Conservation (phyloP, 2,888 invertebrate genomes). For the Stenichneumon culpator region DNA sequence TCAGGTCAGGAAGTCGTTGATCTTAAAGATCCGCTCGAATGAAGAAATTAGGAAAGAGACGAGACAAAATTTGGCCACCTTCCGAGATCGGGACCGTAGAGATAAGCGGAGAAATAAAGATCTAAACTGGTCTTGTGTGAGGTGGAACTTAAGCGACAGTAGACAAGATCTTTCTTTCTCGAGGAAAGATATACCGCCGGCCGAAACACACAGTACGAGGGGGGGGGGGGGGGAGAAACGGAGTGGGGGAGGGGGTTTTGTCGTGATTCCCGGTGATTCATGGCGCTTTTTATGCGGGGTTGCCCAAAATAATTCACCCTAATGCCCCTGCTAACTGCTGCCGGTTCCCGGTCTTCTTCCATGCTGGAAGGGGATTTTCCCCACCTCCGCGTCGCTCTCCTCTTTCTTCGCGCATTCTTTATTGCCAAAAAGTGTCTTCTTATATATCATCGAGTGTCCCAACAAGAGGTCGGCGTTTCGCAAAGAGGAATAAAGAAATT, state of each 20-base stretch:
- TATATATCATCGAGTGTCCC: constrained; percentile 69
- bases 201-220: constrained; percentile 37
- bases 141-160: constrained; percentile 72
- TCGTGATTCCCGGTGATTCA: constrained; percentile 82
- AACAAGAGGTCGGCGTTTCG: constrained; percentile 2
- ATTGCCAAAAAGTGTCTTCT: constrained; percentile 79
- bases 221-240: constrained; percentile 51
- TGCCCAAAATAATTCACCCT: constrained; percentile 84
- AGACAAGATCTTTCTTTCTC: constrained; percentile 75
- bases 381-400: constrained; percentile 9
- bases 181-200: constrained; percentile 48
- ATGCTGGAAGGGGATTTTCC: constrained; percentile 49
- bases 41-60: constrained; percentile 57
- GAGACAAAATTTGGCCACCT: constrained; percentile 41
- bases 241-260: constrained; percentile 62
- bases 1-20: not conserved
- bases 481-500: not conserved
- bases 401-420: constrained; percentile 77
- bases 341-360: constrained; percentile 70
- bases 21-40: constrained; percentile 30
- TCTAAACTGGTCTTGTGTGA: constrained; percentile 72
- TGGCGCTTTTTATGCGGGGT: constrained; percentile 79
- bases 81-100: constrained; percentile 13
- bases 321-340: constrained; percentile 83
- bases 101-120: constrained; percentile 73